Base-by-base conservation (phyloP, 1,140 invertebrate species). In the Cataglyphis hispanica region DNA sequence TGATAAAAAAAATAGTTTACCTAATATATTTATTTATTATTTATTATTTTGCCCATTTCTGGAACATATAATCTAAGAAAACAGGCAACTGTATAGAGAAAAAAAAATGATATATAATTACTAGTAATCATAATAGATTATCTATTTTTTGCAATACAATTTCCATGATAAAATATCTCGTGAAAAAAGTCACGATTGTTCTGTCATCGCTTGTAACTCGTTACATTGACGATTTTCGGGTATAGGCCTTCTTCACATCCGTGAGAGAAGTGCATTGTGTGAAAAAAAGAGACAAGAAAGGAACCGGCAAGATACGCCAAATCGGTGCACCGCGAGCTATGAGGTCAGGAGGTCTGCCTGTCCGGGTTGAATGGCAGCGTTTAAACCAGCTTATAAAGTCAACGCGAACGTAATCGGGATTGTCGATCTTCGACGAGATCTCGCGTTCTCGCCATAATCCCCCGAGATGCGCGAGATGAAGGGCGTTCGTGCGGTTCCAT, bases 361-460 rank as follows among this genome's bases (percentile, higher is more conserved):
- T 64, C 43, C 63, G 19, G 50, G n/a, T 80, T 85, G 88, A 90
- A 90, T 90, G 72, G 88, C 89, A 90, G 69, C 88, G 43, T 90
- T 90, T 90, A 90, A 90, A 91, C 46, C 25, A 80, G 87, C 89
- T 92, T 89, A 50, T 50, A 91, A 89, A 92, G 87, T 90, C 90
- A 92, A 70, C 85, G 84, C 77, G 76, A 81, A 91, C 89, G 85
- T 88, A 91, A 92, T 92, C 91, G 80, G 70, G 4, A 83, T 58
- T 91, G 88, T 91, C 89, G 88, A 92, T 92, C 91, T 92, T 84
- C 85, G 53, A 77, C 86, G 69, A n/a, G 86, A 31, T 43, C 67
- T 76, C 84, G 46, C 31, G n/a, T n/a, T 46, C 63, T 31, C 81
- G 63, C 87, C 75, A 66, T 90, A 90, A 90, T 90, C 89, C 85